Evolutionary conservation across 2,113 vertebrate genomes (phyloP), one percentile per base, ranked within the genome.

Genomic region (Alectura lathami): DNA sequence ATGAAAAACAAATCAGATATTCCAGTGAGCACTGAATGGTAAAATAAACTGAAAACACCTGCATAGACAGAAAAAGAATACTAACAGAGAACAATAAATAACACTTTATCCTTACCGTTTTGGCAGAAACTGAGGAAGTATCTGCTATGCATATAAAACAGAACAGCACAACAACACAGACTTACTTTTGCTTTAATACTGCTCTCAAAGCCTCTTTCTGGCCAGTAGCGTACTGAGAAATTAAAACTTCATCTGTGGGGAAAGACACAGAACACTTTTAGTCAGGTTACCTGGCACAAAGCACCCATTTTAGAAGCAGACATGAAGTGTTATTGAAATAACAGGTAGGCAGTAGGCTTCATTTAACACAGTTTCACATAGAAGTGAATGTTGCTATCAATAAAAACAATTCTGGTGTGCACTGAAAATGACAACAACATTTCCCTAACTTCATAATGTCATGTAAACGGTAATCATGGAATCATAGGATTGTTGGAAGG

Each of bases 141-240:
- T 24, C 32, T 5, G 40, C 9, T 22, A 3, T 21, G 24, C 2
- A 11, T 13, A 87, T 20, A 87, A 32, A 81, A n/a, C 8, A 76
- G 57, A 81, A 54, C 27, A 86, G 50, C 68, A 63, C 38, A 91
- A 2, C n/a, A 93, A 40, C 47, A 67, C 22, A 64, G 36, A 97
- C 97, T 97, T 97, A 99, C 99, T 98, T 99, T 82, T 99, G 98
- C 75, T 98, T 99, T 96, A 99, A 96, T 34, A 96, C 96, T 8
- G 97, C 96, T 88, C 98, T 97, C 27, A 98, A 69, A 64, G 97
- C 98, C 70, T 98, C 98, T 50, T 98, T 99, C 85, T 98, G 97
- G 34, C 98, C 98, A 51, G 94, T 13, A 3, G 97, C 60, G 56
- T 98, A 99, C 7, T 97, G 98, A 38, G 98, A 99, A 88, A 99